Evolutionary conservation across 2,888 invertebrate species (phyloP).

Genomic region (Rhagonycha lutea): DNA sequence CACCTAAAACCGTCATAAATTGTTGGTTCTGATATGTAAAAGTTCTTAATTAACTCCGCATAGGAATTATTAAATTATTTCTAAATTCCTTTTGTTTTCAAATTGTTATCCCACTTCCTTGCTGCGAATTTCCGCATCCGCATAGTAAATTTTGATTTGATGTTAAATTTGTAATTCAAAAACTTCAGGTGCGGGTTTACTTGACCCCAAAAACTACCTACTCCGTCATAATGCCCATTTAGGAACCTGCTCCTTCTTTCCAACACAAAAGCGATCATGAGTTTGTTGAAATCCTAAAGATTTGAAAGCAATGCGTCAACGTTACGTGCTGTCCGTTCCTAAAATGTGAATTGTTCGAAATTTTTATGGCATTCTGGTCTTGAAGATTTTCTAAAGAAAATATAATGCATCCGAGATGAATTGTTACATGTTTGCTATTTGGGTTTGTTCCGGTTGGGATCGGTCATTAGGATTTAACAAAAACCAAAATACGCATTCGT

Average conservation of each 20-base stretch:
- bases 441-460: conserved; percentile 44
- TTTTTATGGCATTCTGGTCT: background rate
- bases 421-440: conserved; percentile 48
- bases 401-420: conserved; percentile 38
- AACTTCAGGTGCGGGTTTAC: background rate
- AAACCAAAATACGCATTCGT: background rate
- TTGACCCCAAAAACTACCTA: background rate
- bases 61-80: background rate
- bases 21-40: background rate
- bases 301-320: conserved; percentile 41
- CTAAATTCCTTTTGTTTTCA: background rate
- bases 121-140: background rate
- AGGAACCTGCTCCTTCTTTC: conserved; percentile 13
- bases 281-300: conserved; percentile 45
- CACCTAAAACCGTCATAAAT: background rate
- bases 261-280: conserved; percentile 44
- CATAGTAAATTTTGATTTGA: background rate
- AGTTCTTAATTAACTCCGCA: background rate
- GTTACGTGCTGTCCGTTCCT: conserved; percentile 40
- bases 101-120: background rate
- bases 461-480: background rate
- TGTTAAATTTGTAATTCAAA: background rate
- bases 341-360: conserved; percentile 35
- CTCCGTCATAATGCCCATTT: background rate
- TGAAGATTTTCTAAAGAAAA: background rate